Evolutionary conservation across 2,888 invertebrate species (phyloP).

Genomic region (Dasypolia templi): DNA sequence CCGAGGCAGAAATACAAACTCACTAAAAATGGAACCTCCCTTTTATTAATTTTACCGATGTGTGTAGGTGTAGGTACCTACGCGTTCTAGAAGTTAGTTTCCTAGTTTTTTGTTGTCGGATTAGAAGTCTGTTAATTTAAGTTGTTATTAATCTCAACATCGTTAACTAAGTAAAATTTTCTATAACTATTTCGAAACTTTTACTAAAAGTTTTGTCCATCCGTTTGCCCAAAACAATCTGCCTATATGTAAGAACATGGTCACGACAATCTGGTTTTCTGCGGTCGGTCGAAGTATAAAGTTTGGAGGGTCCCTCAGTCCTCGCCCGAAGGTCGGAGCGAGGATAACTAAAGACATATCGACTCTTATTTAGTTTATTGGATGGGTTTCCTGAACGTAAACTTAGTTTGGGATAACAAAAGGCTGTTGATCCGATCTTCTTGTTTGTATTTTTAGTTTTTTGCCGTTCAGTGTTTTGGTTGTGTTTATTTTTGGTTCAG

Average conservation of each 20-base stretch:
- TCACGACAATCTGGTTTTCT: conserved; percentile 53
- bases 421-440: conserved; percentile 53
- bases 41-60: too few species aligned
- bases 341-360: conserved; percentile 68
- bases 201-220: conserved; percentile 13
- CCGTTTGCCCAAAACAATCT: conserved; percentile 20
- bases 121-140: too few species aligned
- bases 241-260: conserved; percentile 10
- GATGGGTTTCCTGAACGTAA: conserved; percentile 60
- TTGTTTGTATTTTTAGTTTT: conserved; percentile 52
- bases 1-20: too few species aligned
- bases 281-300: conserved; percentile 57
- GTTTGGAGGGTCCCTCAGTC: conserved; percentile 55
- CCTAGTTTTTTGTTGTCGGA: too few species aligned
- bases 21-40: too few species aligned
- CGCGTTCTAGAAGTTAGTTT: too few species aligned
- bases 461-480: conserved; percentile 20
- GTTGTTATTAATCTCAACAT: too few species aligned
- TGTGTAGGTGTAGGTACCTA: too few species aligned
- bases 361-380: conserved; percentile 69
- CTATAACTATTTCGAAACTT: not conserved
- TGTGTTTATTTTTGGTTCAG: conserved; percentile 2
- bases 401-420: conserved; percentile 65
- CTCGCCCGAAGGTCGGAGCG: conserved; percentile 46
- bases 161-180: too few species aligned